Base-by-base conservation (phyloP, 2,797 vertebrate genomes). In the Moxostoma hubbsi region DNA sequence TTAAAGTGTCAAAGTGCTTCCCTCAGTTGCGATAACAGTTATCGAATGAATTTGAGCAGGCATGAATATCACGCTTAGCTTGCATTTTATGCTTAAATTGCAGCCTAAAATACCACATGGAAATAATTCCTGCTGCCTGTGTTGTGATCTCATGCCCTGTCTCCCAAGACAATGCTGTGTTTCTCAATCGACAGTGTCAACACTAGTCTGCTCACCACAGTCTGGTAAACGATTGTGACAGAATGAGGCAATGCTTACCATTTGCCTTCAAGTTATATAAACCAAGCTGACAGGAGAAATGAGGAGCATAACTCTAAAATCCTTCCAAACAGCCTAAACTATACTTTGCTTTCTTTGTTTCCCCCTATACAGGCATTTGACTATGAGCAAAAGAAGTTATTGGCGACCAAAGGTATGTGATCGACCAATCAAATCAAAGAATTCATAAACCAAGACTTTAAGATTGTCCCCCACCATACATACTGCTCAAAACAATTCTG, bases 361-460 rank as follows among this genome's bases (percentile, higher is more conserved):
- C 64, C 0, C 75, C 82, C 87, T 90, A 83, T 90, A 80, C 83
- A 96, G 96, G 94, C 95, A 69, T 96, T 95, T 92, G 96, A 96
- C 89, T 96, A 96, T 79, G 96, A 96, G 87, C 95, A 96, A 88
- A 96, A 96, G 91, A 96, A 96, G 86, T 89, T 96, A 71, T 83
- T 96, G 83, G 96, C 96, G 89, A 96, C 95, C 83, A 96, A 96
- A 95, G 96, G 96, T 96, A 93, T 85, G 90, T 89, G 72, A 15
- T 54, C 54, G 62, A 77, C 80, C 46, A 70, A 59, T 49, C 10
- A 24, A 69, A 73, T 73, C 47, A 62, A 58, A 61, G 47, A 83
- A 63, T 6, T 67, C 64, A 63, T 69, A 24, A 53, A 59, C 43
- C 62, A 58, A 67, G 49, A 12, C 45, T 66, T 73, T 66, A 61